These are phyloP conservation scores for Babyrousa celebensis DNA, from an alignment of 2,797 vertebrate genomes.

Conservation along the genomic window DNA sequence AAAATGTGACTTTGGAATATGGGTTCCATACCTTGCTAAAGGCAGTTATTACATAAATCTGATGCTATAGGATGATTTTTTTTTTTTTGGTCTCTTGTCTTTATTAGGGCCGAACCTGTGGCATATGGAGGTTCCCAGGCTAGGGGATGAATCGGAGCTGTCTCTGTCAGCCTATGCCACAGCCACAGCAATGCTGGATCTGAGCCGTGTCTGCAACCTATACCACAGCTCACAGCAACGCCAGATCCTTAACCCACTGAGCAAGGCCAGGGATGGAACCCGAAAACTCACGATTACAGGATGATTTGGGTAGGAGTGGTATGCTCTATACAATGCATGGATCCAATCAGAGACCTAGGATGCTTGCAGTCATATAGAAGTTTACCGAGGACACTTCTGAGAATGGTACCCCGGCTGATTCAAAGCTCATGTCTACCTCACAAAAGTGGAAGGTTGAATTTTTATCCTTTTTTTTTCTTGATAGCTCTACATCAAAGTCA, in stretches of 20 bases:
- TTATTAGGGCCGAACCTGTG: too few species aligned
- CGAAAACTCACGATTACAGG: not conserved
- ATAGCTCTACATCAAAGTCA: not conserved
- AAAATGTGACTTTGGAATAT: conserved; percentile 7
- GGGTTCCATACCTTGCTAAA: not conserved
- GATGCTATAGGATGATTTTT: not conserved
- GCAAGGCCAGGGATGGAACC: too few species aligned
- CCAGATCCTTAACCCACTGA: too few species aligned
- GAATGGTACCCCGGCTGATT: not conserved
- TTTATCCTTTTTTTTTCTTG: not conserved
- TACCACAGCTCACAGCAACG: too few species aligned
- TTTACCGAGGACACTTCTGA: not conserved
- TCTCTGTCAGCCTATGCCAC: too few species aligned
- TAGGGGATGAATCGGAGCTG: too few species aligned
- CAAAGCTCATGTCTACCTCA: not conserved
- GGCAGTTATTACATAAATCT: not conserved
- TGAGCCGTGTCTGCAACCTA: too few species aligned
- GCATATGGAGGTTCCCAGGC: too few species aligned
- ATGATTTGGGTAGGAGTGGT: not conserved
- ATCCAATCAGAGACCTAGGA: not conserved
- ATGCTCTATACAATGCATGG: not conserved
- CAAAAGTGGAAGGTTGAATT: not conserved
- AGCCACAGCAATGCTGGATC: too few species aligned
- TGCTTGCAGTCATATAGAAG: not conserved
- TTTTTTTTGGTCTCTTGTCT: too few species aligned